Evolutionary conservation across 2,797 vertebrate species (phyloP).

Genomic region (Coracias cyanogaster): DNA sequence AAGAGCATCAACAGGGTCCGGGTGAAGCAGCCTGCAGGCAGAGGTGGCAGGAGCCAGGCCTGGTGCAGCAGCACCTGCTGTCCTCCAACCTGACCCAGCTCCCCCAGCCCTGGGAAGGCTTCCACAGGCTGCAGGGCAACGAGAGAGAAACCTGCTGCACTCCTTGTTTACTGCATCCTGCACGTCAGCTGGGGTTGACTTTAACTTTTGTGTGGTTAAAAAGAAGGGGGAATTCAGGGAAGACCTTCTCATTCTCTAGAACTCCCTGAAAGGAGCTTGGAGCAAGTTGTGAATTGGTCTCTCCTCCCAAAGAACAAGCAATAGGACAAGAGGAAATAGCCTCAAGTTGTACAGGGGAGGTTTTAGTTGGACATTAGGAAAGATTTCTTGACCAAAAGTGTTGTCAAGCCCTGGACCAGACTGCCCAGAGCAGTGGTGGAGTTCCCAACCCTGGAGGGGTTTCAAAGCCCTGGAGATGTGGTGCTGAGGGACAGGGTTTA

Average conservation of each 20-base stretch:
- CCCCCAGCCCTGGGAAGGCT: too few relatives aligned
- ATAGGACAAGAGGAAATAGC: not conserved
- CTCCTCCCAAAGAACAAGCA: not conserved
- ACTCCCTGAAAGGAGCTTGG: not conserved
- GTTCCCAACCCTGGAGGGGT: not conserved
- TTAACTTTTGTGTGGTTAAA: not conserved
- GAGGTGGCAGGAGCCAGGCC: rapidly evolving
- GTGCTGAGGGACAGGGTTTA: not conserved
- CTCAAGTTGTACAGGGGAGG: not conserved
- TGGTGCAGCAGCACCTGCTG: slow-evolving; percentile 38
- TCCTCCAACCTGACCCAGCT: rapidly evolving
- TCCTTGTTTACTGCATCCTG: rapidly evolving
- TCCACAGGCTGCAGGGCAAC: rapidly evolving
- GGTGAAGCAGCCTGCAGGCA: not conserved
- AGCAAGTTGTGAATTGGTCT: not conserved
- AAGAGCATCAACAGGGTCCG: rapidly evolving
- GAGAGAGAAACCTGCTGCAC: rapidly evolving
- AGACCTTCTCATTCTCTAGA: not conserved
- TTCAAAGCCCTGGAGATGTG: not conserved
- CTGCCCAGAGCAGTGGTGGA: not conserved
- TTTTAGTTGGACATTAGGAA: not conserved
- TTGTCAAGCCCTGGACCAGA: not conserved
- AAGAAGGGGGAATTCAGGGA: not conserved
- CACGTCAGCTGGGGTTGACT: not conserved
- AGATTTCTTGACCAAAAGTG: not conserved